Evolutionary conservation across 2,888 invertebrate genomes (phyloP), one percentile per base, ranked within the genome.

Genomic region (Troilus luridus): DNA sequence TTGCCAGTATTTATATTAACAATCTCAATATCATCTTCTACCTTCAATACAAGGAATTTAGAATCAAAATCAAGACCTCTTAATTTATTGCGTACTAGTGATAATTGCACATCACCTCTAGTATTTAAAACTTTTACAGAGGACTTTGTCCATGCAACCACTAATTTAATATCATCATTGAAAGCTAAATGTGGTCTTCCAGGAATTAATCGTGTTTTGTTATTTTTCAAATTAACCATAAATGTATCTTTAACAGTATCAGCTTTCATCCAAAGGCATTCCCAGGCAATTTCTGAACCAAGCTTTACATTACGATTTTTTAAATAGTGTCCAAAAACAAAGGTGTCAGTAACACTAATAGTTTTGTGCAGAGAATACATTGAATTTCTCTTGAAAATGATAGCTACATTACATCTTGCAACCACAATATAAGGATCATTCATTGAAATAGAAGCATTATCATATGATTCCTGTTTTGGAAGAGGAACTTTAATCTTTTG

Each of bases 371-470:
- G 21, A 21, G 90, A 21, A 56, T 88, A 90, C 54, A 85, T 64
- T 54, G 59, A 81, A 85, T 88, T 24, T 21, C 59, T 90, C 24
- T 90, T 90, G 41, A 62, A 90, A 17, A 90, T 58, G 17, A 90
- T 27, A 14, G 90, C 90, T 14, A 90, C 90, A 90, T 90, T 90
- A 64, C 14, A 90, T 27, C 90, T 41, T n/a, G 85, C 88, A 59
- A 56, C 90, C 12, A 90, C 90, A 85, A 90, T 90, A 62, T 90
- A 90, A 11, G 90, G 90, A 60, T 88, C 88, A 88, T 90, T 90
- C 56, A 90, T 85, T 17, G 90, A 85, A 10, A 90, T 14, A 9
- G 88, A 90, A 58, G 90, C 90, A 88, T 90, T 90, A 17, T 85
- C 81, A 41, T 88, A 90, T 12, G 59, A 21, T 64, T 90, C 90